Percentiles rank a stretch among this genome's conserved stretches.
phyloP scores from a whole-genome alignment of 2,113 vertebrate species.

The Mobula hypostoma region DNA sequence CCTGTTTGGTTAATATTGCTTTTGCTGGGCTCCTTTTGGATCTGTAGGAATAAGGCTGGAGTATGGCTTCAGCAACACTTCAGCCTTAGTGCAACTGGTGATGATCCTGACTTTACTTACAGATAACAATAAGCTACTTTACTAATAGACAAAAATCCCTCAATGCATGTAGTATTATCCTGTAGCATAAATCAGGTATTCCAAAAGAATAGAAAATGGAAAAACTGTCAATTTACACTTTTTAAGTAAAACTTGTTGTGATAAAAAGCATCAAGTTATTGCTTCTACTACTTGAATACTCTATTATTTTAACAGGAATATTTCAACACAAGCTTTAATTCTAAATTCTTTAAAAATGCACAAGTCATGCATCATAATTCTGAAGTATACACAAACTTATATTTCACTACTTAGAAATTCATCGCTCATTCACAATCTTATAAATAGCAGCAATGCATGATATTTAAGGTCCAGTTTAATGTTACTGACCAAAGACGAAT shows the following conservation, averaged over 20 bases:
- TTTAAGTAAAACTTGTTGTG: neutral
- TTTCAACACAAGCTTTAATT: neutral
- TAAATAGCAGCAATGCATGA: too few relatives aligned
- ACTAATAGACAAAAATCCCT: neutral
- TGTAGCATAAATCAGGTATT: neutral
- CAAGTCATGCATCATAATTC: neutral
- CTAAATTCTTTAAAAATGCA: neutral
- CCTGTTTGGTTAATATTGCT: neutral
- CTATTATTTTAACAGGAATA: neutral
- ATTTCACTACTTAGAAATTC: neutral
- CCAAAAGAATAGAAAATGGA: neutral
- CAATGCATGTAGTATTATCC: neutral
- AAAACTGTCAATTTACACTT: too few relatives aligned
- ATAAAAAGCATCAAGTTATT: neutral
- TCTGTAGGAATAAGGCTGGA: neutral
- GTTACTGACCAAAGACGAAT: too few relatives aligned
- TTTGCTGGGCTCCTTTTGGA: neutral
- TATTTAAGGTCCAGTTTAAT: too few relatives aligned
- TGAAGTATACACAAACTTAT: neutral
- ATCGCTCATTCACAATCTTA: too few relatives aligned
- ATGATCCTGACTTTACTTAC: neutral
- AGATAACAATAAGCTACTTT: neutral
- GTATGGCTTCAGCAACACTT: neutral
- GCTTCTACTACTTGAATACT: neutral
- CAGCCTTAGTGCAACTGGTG: neutral